These are phyloP conservation scores for Grallaria varia DNA, from an alignment of 2,113 vertebrate genomes.

Conservation along the genomic window DNA sequence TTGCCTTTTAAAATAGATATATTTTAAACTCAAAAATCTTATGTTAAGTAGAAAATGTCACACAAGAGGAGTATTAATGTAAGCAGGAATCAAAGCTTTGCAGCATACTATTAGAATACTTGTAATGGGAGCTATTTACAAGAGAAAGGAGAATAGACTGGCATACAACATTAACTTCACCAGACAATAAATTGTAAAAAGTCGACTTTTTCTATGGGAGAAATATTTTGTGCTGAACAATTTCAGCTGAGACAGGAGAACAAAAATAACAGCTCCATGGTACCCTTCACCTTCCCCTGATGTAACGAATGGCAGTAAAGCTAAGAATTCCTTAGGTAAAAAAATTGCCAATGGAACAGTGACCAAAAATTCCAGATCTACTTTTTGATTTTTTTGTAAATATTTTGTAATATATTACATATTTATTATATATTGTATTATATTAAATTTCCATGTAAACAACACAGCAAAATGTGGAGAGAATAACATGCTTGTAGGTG, in stretches of 20 bases:
- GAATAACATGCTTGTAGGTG: neutral
- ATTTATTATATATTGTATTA: neutral
- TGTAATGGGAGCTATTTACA: neutral
- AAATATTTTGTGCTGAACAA: neutral
- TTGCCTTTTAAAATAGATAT: neutral
- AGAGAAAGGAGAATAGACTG: neutral
- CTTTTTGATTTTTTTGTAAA: neutral
- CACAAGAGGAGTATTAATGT: neutral
- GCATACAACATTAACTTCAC: neutral
- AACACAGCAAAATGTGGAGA: slow-evolving; percentile 16
- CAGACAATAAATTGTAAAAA: neutral
- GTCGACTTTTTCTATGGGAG: neutral
- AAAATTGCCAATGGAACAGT: neutral
- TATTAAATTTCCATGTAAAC: neutral
- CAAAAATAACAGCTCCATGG: neutral
- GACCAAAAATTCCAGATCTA: neutral
- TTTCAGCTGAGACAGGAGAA: neutral
- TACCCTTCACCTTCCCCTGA: neutral
- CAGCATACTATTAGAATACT: neutral
- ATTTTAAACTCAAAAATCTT: neutral
- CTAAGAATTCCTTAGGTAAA: neutral
- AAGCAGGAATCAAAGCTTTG: neutral
- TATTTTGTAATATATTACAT: no score
- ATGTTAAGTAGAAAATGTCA: neutral
- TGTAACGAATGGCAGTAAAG: neutral